Evolutionary conservation across 2,113 vertebrate genomes (phyloP).

Genomic region (Perca schrenkii): DNA sequence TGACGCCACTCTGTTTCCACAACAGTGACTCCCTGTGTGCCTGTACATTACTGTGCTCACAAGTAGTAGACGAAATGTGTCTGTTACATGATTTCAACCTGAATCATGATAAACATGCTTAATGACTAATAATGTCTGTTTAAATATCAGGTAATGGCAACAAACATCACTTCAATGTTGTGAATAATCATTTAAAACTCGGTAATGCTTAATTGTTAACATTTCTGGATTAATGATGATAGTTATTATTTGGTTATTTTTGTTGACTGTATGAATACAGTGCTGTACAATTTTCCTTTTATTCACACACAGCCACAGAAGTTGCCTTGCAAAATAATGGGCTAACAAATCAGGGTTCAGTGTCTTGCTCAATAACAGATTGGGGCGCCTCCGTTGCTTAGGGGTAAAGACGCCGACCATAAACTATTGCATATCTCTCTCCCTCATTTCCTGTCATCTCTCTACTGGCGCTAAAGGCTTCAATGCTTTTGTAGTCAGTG

Average conservation of each 20-base stretch:
- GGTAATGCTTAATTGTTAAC: not conserved
- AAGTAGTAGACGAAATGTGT: not conserved
- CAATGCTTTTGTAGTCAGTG: not conserved
- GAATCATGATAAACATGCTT: not conserved
- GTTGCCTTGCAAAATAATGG: not conserved
- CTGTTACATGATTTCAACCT: not conserved
- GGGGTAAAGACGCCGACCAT: not conserved
- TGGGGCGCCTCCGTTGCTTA: not conserved
- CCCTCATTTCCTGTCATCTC: not conserved
- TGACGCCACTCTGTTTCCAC: not conserved
- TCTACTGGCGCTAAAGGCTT: not conserved
- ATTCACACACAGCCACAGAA: not conserved
- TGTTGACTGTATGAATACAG: too few species aligned
- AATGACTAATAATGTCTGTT: not conserved
- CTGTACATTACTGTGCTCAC: not conserved
- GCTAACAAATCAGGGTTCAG: not conserved
- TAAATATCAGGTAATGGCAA: not conserved
- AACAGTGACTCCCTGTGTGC: not conserved
- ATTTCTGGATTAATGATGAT: not conserved
- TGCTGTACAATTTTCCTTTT: not conserved
- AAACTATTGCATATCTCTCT: not conserved
- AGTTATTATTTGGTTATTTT: not conserved
- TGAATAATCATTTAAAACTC: not conserved
- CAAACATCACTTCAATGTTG: not conserved
- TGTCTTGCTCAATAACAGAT: not conserved